phyloP scores from a whole-genome alignment of 2,797 vertebrate species.

The Todus mexicanus region DNA sequence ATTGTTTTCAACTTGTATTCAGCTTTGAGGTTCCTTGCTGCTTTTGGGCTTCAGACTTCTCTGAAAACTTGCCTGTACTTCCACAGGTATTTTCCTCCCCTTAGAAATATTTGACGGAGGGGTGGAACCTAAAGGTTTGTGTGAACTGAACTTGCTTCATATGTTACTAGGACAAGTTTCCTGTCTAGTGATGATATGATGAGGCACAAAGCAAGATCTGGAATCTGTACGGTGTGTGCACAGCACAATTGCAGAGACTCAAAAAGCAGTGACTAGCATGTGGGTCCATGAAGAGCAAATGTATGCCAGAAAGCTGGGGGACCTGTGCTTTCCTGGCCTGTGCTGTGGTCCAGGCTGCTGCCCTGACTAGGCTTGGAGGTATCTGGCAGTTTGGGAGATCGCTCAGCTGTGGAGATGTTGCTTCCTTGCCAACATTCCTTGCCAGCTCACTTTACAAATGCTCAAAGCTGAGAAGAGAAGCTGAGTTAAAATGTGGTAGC shows the following conservation, averaged over 20 bases:
- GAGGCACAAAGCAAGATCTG: not conserved
- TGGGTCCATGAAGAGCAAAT: not conserved
- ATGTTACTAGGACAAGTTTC: not conserved
- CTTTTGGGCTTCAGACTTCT: not conserved
- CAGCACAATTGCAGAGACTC: not conserved
- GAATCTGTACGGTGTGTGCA: too few species aligned
- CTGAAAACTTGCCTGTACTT: not conserved
- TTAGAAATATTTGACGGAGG: not conserved
- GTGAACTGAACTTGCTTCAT: not conserved
- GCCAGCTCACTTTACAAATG: not conserved
- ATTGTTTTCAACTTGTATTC: not conserved
- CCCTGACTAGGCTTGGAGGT: too few species aligned
- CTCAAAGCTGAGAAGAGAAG: not conserved
- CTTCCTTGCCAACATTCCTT: not conserved
- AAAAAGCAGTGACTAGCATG: not conserved
- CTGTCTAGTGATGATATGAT: not conserved
- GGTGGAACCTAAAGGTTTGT: not conserved
- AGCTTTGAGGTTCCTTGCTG: not conserved
- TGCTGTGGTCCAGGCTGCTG: not conserved
- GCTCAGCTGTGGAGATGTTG: not conserved
- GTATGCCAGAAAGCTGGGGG: not conserved
- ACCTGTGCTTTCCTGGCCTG: not conserved
- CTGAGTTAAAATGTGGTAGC: not conserved
- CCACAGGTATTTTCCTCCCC: not conserved
- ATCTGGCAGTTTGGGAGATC: not conserved